Evolutionary conservation across 1,140 invertebrate species (phyloP).

Genomic region (Drosophila miranda): DNA sequence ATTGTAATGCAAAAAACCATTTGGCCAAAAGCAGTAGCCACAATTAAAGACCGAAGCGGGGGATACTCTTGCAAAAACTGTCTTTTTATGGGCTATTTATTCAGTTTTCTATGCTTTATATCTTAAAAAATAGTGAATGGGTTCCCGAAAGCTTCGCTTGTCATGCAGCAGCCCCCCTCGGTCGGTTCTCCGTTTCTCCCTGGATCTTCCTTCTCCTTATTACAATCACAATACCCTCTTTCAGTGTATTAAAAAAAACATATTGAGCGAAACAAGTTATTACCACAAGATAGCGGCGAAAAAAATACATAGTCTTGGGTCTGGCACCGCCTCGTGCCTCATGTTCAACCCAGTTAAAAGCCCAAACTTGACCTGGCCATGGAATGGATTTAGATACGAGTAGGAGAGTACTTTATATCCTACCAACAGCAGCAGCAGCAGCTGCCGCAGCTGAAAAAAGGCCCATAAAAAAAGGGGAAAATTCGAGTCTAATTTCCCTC

Average conservation of each 20-base stretch:
- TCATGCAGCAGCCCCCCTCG: too few relatives aligned
- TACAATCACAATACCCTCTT: too few relatives aligned
- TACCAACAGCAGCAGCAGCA: slow-evolving; percentile 11
- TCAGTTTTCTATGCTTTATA: too few relatives aligned
- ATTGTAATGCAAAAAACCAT: slow-evolving; percentile 80
- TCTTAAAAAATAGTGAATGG: too few relatives aligned
- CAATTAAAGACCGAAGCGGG: slow-evolving; percentile 25
- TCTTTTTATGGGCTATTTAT: too few relatives aligned
- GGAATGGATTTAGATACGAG: slow-evolving; percentile 67
- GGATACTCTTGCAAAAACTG: too few relatives aligned
- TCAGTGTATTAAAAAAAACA: too few relatives aligned
- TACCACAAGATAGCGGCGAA: slow-evolving; percentile 34
- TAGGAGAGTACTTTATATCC: background rate
- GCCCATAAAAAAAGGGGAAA: slow-evolving; percentile 23
- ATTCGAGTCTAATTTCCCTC: slow-evolving; percentile 46
- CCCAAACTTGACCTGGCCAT: slow-evolving; percentile 77
- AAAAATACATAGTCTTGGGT: slow-evolving; percentile 8
- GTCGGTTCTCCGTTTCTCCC: too few relatives aligned
- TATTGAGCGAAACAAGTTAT: slow-evolving; percentile 49
- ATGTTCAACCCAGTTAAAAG: slow-evolving; percentile 74
- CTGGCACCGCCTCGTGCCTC: slow-evolving; percentile 25
- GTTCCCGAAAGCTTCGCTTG: too few relatives aligned
- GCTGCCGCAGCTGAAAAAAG: slow-evolving; percentile 39
- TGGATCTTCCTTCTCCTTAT: too few relatives aligned
- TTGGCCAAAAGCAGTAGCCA: slow-evolving; percentile 42